Evolutionary conservation across 2,113 vertebrate species (phyloP).

Genomic region (Ceyx margarethae): DNA sequence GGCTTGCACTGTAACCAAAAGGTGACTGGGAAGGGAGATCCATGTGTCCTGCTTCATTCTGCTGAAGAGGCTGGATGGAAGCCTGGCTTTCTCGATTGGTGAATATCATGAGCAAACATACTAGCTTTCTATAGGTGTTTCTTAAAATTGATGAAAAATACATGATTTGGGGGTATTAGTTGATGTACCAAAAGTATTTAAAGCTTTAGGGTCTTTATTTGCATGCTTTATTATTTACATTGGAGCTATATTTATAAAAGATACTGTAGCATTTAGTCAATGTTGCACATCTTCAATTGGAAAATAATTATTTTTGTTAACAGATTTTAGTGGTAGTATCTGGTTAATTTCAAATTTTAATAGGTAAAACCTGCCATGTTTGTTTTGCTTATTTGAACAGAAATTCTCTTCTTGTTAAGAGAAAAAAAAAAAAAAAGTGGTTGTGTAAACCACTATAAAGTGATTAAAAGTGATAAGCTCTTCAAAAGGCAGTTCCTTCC

Average conservation of each 20-base stretch:
- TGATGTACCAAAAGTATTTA: neutral
- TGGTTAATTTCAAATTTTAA: neutral
- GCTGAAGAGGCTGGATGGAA: constrained; percentile 37
- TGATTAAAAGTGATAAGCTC: constrained; percentile 71
- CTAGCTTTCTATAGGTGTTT: neutral
- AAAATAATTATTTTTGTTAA: neutral
- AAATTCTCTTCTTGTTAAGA: constrained; percentile 31
- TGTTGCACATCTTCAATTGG: neutral
- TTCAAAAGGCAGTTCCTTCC: constrained; percentile 65
- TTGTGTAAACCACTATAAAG: constrained; percentile 54
- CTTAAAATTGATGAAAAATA: neutral
- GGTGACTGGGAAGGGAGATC: neutral
- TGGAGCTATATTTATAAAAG: neutral
- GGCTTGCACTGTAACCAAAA: neutral
- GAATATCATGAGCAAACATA: constrained; percentile 15
- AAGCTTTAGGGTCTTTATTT: neutral
- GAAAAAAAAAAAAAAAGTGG: constrained; percentile 61
- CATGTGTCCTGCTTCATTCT: neutral
- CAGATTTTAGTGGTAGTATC: neutral
- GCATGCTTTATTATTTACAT: neutral
- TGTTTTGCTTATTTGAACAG: neutral
- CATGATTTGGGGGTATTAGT: neutral
- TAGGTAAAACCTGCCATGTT: neutral
- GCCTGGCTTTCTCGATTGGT: constrained; percentile 57
- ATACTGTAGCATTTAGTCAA: neutral